Conservation (phyloP, 1,140 invertebrate species). For the Drosophila takahashii region DNA sequence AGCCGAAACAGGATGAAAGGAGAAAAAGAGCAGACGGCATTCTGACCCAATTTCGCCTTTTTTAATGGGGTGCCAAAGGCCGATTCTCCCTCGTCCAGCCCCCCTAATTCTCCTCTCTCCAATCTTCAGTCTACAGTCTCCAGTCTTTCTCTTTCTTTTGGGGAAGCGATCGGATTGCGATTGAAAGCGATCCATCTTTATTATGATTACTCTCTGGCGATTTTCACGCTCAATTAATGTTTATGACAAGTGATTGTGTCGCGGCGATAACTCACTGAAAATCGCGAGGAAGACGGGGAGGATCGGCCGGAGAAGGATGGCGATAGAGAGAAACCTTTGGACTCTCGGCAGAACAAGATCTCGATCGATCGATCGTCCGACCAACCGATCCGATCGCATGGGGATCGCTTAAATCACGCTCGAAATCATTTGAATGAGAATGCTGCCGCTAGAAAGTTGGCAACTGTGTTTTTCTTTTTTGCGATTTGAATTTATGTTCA, state of each 20-base stretch:
- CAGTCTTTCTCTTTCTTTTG: constrained; percentile 46
- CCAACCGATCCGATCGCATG: constrained; percentile 18
- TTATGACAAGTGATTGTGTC: constrained; percentile 80
- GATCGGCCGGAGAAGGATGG: not conserved
- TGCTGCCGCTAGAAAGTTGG: constrained; percentile 71
- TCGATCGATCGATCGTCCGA: constrained; percentile 22
- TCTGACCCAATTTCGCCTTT: constrained; percentile 76
- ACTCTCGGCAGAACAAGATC: constrained; percentile 47
- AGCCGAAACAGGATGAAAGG: constrained; percentile 58
- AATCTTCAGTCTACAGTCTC: constrained; percentile 5
- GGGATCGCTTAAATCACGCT: constrained; percentile 51
- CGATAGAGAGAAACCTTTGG: constrained; percentile 35
- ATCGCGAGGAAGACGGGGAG: not conserved
- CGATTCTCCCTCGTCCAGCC: constrained; percentile 25
- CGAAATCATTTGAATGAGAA: constrained; percentile 61
- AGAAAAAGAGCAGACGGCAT: constrained; percentile 33
- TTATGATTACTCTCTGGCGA: constrained; percentile 59
- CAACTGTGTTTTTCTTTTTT: constrained; percentile 35
- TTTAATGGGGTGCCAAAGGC: constrained; percentile 81
- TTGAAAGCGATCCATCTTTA: constrained; percentile 76
- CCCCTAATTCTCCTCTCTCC: not conserved
- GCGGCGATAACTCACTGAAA: constrained; percentile 69
- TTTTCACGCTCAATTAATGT: constrained; percentile 81
- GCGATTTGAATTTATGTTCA: constrained; percentile 73
- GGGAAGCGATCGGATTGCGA: constrained; percentile 48